Conservation (phyloP, 2,113 vertebrate genomes). For the Meriones unguiculatus region DNA sequence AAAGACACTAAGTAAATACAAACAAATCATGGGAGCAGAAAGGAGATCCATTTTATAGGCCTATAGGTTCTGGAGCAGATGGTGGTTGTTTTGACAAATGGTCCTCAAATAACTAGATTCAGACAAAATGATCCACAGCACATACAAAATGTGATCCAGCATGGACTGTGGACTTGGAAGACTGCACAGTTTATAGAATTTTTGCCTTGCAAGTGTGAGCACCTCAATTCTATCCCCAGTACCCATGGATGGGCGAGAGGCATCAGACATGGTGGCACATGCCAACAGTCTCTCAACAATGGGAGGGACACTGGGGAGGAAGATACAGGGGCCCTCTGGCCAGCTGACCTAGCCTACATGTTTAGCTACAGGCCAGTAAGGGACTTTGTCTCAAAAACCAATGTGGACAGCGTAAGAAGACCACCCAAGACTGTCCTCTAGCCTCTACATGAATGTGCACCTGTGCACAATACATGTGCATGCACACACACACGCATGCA, state of each 20-base stretch:
- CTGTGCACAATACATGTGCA: not conserved
- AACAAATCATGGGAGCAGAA: not conserved
- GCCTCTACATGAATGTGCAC: no score
- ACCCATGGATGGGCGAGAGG: not conserved
- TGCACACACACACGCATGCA: not conserved
- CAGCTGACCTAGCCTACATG: not conserved
- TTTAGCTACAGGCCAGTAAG: not conserved
- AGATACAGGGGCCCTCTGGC: not conserved
- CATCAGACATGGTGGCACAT: not conserved
- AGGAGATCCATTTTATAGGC: not conserved
- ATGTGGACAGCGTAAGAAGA: not conserved
- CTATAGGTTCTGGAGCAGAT: not conserved
- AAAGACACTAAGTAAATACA: not conserved
- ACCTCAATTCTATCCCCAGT: not conserved
- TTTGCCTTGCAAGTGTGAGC: not conserved
- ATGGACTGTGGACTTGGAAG: no score
- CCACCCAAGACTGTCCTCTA: not conserved
- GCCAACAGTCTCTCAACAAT: not conserved
- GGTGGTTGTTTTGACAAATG: not conserved
- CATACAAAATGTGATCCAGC: not conserved
- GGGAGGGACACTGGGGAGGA: not conserved
- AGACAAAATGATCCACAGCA: slow-evolving; percentile 6
- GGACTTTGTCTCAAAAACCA: not conserved
- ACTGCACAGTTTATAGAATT: not conserved
- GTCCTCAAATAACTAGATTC: not conserved